These are phyloP conservation scores for Paramormyrops hopkinsi DNA, from an alignment of 2,797 vertebrate genomes.

Conservation along the genomic window DNA sequence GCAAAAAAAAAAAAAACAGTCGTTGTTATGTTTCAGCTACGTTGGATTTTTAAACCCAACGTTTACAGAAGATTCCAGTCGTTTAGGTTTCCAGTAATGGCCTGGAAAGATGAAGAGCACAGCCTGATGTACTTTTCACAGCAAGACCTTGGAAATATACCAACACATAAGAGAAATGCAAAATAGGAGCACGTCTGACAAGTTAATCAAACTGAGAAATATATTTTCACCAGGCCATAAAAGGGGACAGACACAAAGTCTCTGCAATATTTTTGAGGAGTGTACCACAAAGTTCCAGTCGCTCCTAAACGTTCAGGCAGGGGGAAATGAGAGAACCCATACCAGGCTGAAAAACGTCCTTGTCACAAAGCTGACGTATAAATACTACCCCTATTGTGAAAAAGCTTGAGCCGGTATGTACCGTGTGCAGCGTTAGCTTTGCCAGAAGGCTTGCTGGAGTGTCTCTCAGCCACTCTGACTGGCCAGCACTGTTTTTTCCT, in stretches of 20 bases:
- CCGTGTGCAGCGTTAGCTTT: not conserved
- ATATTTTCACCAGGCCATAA: conserved; percentile 24
- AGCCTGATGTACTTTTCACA: conserved; percentile 23
- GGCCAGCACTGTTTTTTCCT: not conserved
- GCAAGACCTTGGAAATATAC: conserved; percentile 31
- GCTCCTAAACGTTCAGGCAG: not conserved
- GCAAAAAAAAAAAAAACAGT: not conserved
- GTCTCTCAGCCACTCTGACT: not conserved
- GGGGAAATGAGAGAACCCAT: not conserved
- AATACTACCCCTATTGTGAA: not conserved
- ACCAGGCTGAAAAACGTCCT: not conserved
- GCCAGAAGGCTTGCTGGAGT: not conserved
- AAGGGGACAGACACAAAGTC: conserved; percentile 15
- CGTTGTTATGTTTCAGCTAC: conserved; percentile 21
- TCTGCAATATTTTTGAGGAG: not conserved
- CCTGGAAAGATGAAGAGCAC: conserved; percentile 21
- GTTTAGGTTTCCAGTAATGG: conserved; percentile 31
- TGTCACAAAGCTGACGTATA: not conserved
- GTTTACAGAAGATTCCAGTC: conserved; percentile 16
- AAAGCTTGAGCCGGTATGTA: not conserved
- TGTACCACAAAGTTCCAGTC: not conserved
- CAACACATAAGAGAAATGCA: conserved; percentile 24
- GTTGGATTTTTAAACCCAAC: conserved; percentile 13
- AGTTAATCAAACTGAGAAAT: conserved; percentile 31
- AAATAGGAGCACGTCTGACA: conserved; percentile 19